phyloP scores from a whole-genome alignment of 1,140 invertebrate genomes.

The Euglossa dilemma region DNA sequence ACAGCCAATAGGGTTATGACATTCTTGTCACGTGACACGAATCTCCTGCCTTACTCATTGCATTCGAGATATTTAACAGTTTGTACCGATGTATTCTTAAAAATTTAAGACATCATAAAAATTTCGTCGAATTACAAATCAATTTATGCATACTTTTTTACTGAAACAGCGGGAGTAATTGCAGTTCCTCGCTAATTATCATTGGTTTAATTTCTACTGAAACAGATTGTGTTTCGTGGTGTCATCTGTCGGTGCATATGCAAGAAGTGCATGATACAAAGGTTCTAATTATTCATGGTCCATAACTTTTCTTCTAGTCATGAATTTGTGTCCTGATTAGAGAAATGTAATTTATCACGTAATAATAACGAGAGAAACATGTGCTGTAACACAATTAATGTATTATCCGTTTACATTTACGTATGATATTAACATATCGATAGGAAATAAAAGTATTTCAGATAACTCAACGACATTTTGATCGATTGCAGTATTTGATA shows the following conservation, averaged over 20 bases:
- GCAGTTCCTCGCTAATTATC: no score
- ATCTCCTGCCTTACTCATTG: neutral
- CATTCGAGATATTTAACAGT: neutral
- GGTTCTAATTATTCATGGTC: neutral
- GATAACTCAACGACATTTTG: conserved; percentile 27
- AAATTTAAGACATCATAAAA: neutral
- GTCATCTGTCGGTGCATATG: conserved; percentile 2
- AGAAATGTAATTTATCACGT: neutral
- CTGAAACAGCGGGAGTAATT: neutral
- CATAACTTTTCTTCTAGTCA: neutral
- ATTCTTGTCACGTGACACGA: neutral
- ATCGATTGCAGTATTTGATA: conserved; percentile 9
- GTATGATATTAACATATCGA: neutral
- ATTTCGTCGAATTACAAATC: neutral
- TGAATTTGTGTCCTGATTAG: neutral
- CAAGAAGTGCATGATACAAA: neutral
- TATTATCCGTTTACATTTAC: neutral
- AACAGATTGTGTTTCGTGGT: neutral
- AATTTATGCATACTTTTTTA: neutral
- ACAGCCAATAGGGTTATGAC: conserved; percentile 1
- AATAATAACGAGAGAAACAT: neutral
- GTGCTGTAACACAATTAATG: neutral
- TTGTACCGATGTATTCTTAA: conserved; percentile 1
- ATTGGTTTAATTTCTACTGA: neutral
- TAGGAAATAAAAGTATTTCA: conserved; percentile 16